Evolutionary conservation across 2,888 invertebrate genomes (phyloP).

Genomic region (Himalopsyche anomala): DNA sequence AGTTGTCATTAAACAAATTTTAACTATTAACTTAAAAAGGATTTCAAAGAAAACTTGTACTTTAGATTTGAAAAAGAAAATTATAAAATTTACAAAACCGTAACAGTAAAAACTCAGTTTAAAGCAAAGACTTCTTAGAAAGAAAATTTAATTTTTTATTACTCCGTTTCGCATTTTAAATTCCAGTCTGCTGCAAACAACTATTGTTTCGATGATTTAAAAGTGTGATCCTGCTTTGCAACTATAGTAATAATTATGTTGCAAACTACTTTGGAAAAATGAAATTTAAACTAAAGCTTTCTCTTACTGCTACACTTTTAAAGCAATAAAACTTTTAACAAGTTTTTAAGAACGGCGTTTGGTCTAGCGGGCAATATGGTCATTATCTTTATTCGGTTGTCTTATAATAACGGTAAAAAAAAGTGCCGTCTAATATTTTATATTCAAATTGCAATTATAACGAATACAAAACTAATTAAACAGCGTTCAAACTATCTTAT

Average conservation of each 20-base stretch:
- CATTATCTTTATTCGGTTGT: not conserved
- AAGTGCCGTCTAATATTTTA: not conserved
- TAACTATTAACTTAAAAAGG: no score
- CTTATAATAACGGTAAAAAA: not conserved
- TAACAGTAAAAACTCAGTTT: not conserved
- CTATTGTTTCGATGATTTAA: conserved; percentile 29
- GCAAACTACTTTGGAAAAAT: not conserved
- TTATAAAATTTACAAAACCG: not conserved
- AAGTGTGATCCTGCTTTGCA: conserved; percentile 39
- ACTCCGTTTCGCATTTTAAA: not conserved
- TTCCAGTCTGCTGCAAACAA: not conserved
- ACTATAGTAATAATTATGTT: not conserved
- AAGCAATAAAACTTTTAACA: conserved; percentile 14
- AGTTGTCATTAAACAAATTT: not conserved
- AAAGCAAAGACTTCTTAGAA: not conserved
- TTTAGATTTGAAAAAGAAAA: no score
- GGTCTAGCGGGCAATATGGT: not conserved
- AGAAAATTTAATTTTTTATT: conserved; percentile 4
- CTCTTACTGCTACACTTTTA: not conserved
- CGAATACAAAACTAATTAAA: no score
- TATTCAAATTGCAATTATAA: not conserved
- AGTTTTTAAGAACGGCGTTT: not conserved
- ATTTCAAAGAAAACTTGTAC: no score
- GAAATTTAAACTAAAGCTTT: not conserved
- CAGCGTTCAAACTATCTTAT: no score